Evolutionary conservation across 2,113 vertebrate genomes (phyloP).

Genomic region (Pristiophorus japonicus): DNA sequence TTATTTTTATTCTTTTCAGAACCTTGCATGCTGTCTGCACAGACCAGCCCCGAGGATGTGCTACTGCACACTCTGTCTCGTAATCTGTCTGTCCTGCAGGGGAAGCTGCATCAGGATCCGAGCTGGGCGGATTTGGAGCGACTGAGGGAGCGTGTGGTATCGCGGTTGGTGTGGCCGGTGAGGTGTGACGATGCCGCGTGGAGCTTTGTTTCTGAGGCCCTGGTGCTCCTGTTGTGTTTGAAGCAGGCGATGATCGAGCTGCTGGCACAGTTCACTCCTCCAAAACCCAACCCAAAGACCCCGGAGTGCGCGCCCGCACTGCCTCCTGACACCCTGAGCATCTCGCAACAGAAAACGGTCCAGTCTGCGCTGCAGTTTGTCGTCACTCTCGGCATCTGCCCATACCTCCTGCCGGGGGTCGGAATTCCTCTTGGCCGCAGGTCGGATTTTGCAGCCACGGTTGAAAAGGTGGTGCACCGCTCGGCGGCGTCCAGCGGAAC

Average conservation of each 20-base stretch:
- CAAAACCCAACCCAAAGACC: slow-evolving; percentile 43
- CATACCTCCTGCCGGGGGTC: slow-evolving; percentile 70
- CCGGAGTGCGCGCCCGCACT: slow-evolving; percentile 66
- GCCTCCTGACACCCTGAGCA: slow-evolving; percentile 75
- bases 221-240: slow-evolving; percentile 67
- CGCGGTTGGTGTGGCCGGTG: slow-evolving; percentile 47
- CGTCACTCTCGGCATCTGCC: slow-evolving; percentile 71
- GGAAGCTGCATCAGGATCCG: slow-evolving; percentile 54
- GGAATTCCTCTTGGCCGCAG: slow-evolving; percentile 61
- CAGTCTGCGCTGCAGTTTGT: slow-evolving; percentile 68
- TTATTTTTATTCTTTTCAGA: slow-evolving; percentile 47
- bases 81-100: slow-evolving; percentile 58
- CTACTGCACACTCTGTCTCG: slow-evolving; percentile 57
- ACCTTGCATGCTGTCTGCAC: slow-evolving; percentile 43
- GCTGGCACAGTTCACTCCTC: slow-evolving; percentile 51
- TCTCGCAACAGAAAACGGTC: slow-evolving; percentile 69
- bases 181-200: slow-evolving; percentile 60
- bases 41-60: slow-evolving; percentile 52
- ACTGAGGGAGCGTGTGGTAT: slow-evolving; percentile 49
- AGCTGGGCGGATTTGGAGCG: slow-evolving; percentile 49
- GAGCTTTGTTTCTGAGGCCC: slow-evolving; percentile 64
- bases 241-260: slow-evolving; percentile 57
- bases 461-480: slow-evolving; percentile 52
- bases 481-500: background rate
- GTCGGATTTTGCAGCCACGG: slow-evolving; percentile 62